Evolutionary conservation across 2,113 vertebrate genomes (phyloP).

Genomic region (Barnardius zonarius): DNA sequence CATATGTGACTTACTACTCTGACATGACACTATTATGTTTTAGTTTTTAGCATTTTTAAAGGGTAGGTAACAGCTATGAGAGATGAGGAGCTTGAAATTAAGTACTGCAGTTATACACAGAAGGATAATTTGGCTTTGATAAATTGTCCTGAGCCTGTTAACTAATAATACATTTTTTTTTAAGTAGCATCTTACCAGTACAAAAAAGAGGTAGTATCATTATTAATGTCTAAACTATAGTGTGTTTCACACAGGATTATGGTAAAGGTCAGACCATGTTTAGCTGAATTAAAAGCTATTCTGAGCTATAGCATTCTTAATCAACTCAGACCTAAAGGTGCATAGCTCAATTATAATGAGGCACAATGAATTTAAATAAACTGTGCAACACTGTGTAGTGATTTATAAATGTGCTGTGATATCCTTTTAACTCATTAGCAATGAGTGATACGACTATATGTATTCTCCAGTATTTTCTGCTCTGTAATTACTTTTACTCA

Average conservation of each 20-base stretch:
- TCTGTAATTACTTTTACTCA: conserved; percentile 77
- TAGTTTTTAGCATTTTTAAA: conserved; percentile 96
- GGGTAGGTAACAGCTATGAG: conserved; percentile 96
- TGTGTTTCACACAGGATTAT: conserved; percentile 97
- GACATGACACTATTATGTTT: conserved; percentile 89
- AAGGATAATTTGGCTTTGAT: conserved; percentile 99
- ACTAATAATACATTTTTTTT: conserved; percentile 99
- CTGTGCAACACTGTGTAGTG: conserved; percentile 90
- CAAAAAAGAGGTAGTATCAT: conserved; percentile 91
- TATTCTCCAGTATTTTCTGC: conserved; percentile 73
- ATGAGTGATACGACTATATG: conserved; percentile 85
- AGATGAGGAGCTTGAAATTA: conserved; percentile 95
- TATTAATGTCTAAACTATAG: conserved; percentile 99
- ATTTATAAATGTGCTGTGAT: conserved; percentile 95
- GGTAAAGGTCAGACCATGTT: conserved; percentile 98
- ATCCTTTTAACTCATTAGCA: conserved; percentile 99
- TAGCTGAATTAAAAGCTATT: conserved; percentile 99
- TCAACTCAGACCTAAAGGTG: conserved; percentile 99
- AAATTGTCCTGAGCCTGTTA: conserved; percentile 91
- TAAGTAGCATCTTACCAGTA: conserved; percentile 89
- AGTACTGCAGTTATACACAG: conserved; percentile 93
- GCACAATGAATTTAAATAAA: conserved; percentile 99
- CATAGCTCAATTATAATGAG: conserved; percentile 99
- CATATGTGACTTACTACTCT: conserved; percentile 89
- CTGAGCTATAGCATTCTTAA: conserved; percentile 98